Base-by-base conservation (phyloP, 2,888 invertebrate genomes). In the Lamellibrachia columna region DNA sequence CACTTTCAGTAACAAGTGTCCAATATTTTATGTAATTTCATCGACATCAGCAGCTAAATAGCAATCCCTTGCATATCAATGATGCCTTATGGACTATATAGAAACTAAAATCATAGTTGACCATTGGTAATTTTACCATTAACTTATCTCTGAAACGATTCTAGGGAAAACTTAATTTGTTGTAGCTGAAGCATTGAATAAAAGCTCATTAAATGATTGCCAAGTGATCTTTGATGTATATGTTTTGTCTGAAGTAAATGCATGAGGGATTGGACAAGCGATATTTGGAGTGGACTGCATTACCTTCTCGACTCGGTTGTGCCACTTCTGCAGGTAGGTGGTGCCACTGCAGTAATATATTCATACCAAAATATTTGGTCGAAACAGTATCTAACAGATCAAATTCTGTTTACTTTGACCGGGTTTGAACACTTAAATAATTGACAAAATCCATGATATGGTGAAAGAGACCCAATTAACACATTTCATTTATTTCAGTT, bases 251-350 rank as follows among this genome's bases (percentile, higher is more conserved):
- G 75, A 75, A 75, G 75, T 11, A 6, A 75, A 15, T 75, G 75
- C 22, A 6, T n/a, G 22, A 75, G 15, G 1, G 75, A 75, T 15
- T 15, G n/a, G 6, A 75, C 22, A 75, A 75, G 15, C 22, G n/a
- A 6, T 22, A 6, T n/a, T 11, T 75, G 75, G 75, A 15, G 22
- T 75, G 75, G 75, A 75, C 94, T 96, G 40, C 94, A 96, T 93
- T 96, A 96, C 94, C 94, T 96, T 93, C 94, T 96, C 92, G 96
- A 96, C 91, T 95, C 95, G 1, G 96, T 95, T 55, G 93, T 96
- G 92, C 96, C 96, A 0, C 96, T 96, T 93, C 94, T 96, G 53
- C 95, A 93, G 94, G 94, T 94, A 92, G 52, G 75, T 75, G 75
- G 75, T n/a, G 22, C 75, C 75, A 6, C 75, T 75, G 15, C 22